Evolutionary conservation across 2,113 vertebrate genomes (phyloP), one percentile per base, ranked within the genome.

Genomic region (Rhinolophus ferrumequinum): DNA sequence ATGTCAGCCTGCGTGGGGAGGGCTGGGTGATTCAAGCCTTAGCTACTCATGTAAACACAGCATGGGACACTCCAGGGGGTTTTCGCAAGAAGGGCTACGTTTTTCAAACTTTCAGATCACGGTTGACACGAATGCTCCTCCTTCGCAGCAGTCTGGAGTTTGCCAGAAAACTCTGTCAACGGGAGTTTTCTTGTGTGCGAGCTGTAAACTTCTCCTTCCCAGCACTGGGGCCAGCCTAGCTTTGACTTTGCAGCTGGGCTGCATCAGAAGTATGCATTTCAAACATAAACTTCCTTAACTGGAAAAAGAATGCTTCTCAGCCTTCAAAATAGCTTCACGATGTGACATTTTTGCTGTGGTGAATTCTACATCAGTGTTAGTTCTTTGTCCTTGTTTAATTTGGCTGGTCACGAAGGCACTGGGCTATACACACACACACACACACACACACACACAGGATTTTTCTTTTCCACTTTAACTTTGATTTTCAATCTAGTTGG

Each of bases 101-200:
- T 30, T 85, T 67, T 67, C 79, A 50, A 11, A 69, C 90, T 30
- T 94, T 28, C 13, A 52, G 87, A 83, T 75, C 60, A 62, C 4
- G 1, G 64, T 28, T 13, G 64, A 26, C 33, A 12, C 21, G 18
- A 41, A 9, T 8, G 56, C n/a, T 1, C 50, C 33, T 73, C 24
- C 67, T 80, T 54, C 58, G 81, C 85, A 88, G 95, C 60, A 0
- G 2, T 38, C 80, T 35, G 67, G 56, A 44, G 44, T 60, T 92
- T 50, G 33, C 86, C 94, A 92, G 90, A 28, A 66, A 64, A 24
- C 38, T 56, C 67, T 75, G 73, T 52, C 50, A 83, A 83, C 69
- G 73, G 47, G 62, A 28, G 13, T 54, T 21, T 52, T 1, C 0
- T 15, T 33, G 52, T 18, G 47, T 7, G 12, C 4, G 81, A 33